Conservation (phyloP, 2,888 invertebrate genomes). For the Tinea semifulvella region DNA sequence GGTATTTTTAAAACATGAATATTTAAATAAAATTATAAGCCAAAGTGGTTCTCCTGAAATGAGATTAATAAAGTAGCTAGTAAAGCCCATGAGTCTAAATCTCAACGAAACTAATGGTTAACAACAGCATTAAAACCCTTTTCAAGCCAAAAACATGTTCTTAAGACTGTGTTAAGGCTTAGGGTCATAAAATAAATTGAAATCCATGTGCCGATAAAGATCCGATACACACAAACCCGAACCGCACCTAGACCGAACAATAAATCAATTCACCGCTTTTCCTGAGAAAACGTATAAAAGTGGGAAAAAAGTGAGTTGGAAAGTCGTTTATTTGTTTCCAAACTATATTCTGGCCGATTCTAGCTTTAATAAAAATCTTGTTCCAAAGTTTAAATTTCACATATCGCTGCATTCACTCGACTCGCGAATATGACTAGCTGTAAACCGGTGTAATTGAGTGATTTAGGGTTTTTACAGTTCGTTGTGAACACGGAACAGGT, state of each 20-base stretch:
- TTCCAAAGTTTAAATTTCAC: slow-evolving; percentile 49
- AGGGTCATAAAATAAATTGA: slow-evolving; percentile 55
- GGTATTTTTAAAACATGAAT: too few species aligned
- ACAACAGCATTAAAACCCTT: slow-evolving; percentile 9
- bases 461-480: too few species aligned
- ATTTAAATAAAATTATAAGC: too few species aligned
- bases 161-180: slow-evolving; percentile 13
- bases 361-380: slow-evolving; percentile 46
- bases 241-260: slow-evolving; percentile 31
- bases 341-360: slow-evolving; percentile 50
- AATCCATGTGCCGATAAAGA: slow-evolving; percentile 57
- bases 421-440: slow-evolving; percentile 23
- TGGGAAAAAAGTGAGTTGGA: slow-evolving; percentile 36
- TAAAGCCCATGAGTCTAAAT: too few species aligned
- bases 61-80: too few species aligned
- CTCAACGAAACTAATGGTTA: not conserved
- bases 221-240: slow-evolving; percentile 31
- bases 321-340: slow-evolving; percentile 62
- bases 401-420: slow-evolving; percentile 20
- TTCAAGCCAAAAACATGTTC: slow-evolving; percentile 6
- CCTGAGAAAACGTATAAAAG: slow-evolving; percentile 36
- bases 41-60: too few species aligned
- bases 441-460: too few species aligned
- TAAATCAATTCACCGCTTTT: slow-evolving; percentile 61
- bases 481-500: too few species aligned